phyloP scores from a whole-genome alignment of 2,797 vertebrate genomes.

The Poecilia velifera region DNA sequence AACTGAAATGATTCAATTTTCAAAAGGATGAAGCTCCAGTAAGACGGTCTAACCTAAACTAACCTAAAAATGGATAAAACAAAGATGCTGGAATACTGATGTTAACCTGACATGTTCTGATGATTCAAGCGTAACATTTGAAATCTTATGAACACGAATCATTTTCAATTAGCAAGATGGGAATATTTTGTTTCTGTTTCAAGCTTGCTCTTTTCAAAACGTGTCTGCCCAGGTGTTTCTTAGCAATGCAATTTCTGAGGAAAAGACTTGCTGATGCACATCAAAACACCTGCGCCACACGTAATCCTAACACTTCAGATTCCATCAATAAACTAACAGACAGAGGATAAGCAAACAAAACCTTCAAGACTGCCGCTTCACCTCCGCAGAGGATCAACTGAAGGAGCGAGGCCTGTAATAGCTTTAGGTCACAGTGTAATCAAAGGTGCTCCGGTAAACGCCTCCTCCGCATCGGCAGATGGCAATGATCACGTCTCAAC shows the following conservation, averaged over 20 bases:
- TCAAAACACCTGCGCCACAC: not conserved
- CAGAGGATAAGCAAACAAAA: not conserved
- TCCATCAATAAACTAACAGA: not conserved
- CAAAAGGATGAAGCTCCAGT: no score
- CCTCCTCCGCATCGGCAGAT: not conserved
- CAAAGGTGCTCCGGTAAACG: not conserved
- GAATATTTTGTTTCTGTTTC: not conserved
- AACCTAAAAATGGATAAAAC: not conserved
- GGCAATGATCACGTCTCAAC: not conserved
- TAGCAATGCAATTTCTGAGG: not conserved
- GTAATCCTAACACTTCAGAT: not conserved
- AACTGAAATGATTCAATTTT: not conserved
- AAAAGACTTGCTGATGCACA: not conserved
- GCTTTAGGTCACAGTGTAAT: not conserved
- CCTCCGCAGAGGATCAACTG: not conserved
- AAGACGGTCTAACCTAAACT: not conserved
- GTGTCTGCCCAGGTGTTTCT: not conserved
- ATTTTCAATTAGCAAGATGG: not conserved
- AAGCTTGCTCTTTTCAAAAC: not conserved
- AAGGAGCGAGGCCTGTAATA: not conserved
- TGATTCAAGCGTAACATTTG: not conserved
- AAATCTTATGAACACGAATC: not conserved
- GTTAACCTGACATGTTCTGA: not conserved
- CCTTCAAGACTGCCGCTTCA: not conserved
- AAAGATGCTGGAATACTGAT: not conserved